Percentiles rank a stretch among this genome's conserved stretches.
phyloP scores from a whole-genome alignment of 30 jellyfish, hydroid and myxozoan species.

The Sanderia malayensis region DNA sequence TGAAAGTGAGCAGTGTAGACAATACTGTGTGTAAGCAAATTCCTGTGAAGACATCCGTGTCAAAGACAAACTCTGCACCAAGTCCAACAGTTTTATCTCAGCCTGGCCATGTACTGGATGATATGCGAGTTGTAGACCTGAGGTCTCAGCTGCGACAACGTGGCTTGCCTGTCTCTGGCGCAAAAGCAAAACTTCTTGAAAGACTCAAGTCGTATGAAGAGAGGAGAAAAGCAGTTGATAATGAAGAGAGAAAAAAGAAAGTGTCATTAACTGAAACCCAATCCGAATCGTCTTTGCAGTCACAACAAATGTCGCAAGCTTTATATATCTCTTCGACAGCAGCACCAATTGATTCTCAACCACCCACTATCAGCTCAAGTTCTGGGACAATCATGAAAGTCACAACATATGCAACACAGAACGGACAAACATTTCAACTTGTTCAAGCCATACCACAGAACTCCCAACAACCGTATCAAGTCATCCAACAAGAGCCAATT shows the following conservation, averaged over 20 bases:
- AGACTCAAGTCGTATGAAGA: constrained; percentile 78
- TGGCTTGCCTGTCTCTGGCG: constrained; percentile 92
- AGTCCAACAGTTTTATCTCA: constrained; percentile 19
- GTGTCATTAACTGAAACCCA: not conserved
- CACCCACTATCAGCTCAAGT: constrained; percentile 34
- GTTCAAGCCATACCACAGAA: constrained; percentile 84
- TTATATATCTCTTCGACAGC: constrained; percentile 6
- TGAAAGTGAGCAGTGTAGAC: no score
- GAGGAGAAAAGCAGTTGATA: no score
- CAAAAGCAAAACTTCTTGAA: constrained; percentile 80
- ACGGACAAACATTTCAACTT: constrained; percentile 82
- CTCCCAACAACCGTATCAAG: constrained; percentile 49
- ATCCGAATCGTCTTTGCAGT: not conserved
- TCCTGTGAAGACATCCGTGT: not conserved
- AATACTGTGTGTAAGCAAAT: no score
- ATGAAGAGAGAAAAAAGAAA: not conserved
- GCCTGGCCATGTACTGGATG: constrained; percentile 63
- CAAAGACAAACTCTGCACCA: constrained; percentile 1
- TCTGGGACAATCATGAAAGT: constrained; percentile 57
- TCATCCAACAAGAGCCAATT: constrained; percentile 52
- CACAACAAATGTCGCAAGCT: not conserved
- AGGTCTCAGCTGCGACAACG: constrained; percentile 72
- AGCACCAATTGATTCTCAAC: constrained; percentile 6
- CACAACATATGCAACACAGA: constrained; percentile 74
- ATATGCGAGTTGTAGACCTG: constrained; percentile 78